Conservation (phyloP, 1,140 invertebrate genomes). For the Drosophila melanica region DNA sequence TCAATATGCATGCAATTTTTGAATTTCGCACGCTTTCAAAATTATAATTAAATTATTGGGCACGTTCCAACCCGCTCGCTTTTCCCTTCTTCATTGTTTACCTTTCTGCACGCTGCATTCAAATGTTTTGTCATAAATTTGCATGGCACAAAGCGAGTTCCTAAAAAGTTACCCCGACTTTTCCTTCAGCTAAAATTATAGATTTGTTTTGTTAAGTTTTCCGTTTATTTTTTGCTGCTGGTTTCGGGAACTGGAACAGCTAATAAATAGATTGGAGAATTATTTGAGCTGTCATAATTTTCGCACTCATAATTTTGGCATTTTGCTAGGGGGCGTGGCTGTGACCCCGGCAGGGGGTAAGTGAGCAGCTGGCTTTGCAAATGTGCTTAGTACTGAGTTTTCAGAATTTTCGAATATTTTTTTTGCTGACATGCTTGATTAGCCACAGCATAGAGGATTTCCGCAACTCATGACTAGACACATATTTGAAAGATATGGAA, state of each 20-base stretch:
- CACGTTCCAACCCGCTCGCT: constrained; percentile 57
- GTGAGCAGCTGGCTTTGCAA: constrained; percentile 61
- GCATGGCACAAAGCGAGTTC: constrained; percentile 63
- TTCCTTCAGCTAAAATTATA: constrained; percentile 66
- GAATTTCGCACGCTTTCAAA: constrained; percentile 72
- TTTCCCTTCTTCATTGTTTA: constrained; percentile 57
- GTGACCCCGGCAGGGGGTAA: constrained; percentile 55
- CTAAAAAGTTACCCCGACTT: constrained; percentile 48
- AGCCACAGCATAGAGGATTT: background rate
- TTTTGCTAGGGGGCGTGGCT: constrained; percentile 65
- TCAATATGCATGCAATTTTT: constrained; percentile 61
- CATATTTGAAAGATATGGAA: background rate
- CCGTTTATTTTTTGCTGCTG: constrained; percentile 10
- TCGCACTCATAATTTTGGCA: constrained; percentile 72
- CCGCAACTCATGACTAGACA: background rate
- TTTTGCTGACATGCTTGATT: constrained; percentile 32
- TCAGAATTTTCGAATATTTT: background rate
- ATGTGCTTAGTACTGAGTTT: constrained; percentile 7
- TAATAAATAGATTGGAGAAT: constrained; percentile 34
- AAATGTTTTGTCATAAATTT: constrained; percentile 82
- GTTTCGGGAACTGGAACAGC: constrained; percentile 17
- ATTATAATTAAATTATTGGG: constrained; percentile 81
- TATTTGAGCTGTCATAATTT: constrained; percentile 68
- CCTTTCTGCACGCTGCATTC: constrained; percentile 58
- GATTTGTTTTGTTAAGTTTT: constrained; percentile 50